Percentiles rank a stretch among this genome's conserved stretches.
Evolutionary conservation across 2,797 vertebrate species (phyloP).

Genomic region (Eidolon dupreanum): DNA sequence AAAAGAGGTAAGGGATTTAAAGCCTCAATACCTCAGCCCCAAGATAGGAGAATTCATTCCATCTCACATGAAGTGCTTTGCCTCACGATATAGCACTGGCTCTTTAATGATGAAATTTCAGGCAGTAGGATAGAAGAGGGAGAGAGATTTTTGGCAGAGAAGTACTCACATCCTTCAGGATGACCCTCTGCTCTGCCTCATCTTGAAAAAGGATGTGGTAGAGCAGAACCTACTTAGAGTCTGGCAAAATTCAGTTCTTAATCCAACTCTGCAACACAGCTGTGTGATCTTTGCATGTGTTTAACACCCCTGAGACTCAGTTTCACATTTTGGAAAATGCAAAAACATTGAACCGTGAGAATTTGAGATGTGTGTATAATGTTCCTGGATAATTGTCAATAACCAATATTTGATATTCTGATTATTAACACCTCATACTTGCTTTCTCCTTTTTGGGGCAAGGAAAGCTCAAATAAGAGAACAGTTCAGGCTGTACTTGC

Average conservation of each 20-base stretch:
- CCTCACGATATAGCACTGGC: background rate
- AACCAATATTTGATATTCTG: background rate
- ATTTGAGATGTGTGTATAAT: background rate
- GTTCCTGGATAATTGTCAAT: background rate
- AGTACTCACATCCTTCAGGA: rapidly evolving
- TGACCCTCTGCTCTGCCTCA: background rate
- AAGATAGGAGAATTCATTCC: background rate
- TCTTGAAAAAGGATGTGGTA: background rate
- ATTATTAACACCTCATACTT: background rate
- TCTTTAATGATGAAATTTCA: background rate
- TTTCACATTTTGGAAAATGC: background rate
- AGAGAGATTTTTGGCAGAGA: background rate
- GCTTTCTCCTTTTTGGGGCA: background rate
- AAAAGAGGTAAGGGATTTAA: background rate
- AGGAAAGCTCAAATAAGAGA: background rate
- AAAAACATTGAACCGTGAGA: background rate
- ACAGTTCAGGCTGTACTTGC: background rate
- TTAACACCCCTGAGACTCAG: background rate
- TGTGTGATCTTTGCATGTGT: background rate
- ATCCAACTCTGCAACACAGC: background rate
- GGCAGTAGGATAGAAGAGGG: background rate
- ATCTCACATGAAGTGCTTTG: background rate
- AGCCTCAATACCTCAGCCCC: background rate
- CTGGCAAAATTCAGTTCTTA: background rate
- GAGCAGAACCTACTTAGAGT: background rate